Evolutionary conservation across 2,797 vertebrate species (phyloP).

Genomic region (Oryzias sinensis): DNA sequence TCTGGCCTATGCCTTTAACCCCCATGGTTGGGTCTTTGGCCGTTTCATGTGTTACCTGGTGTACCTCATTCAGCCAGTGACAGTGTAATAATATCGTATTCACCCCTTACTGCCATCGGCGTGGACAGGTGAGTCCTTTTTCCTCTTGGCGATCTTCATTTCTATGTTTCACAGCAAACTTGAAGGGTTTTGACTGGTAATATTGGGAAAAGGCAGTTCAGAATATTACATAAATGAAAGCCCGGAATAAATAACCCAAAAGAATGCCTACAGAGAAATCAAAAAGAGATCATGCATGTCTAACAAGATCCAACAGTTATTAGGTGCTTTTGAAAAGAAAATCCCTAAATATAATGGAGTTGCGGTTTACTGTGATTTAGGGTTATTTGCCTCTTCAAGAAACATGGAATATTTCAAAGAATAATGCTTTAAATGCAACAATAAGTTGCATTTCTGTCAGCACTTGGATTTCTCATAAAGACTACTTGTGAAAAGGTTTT

Average conservation of each 20-base stretch:
- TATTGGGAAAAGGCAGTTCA: neutral
- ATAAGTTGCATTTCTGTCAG: neutral
- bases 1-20: conserved; percentile 87
- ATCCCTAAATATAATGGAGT: no score
- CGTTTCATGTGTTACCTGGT: conserved; percentile 88
- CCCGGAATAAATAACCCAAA: neutral
- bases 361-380: neutral
- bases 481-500: neutral
- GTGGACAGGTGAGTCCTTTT: conserved; percentile 82
- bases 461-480: neutral
- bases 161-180: neutral
- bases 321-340: no score
- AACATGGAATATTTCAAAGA: neutral
- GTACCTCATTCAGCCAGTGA: conserved; percentile 89
- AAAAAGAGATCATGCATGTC: neutral
- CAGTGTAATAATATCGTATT: conserved; percentile 93
- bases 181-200: neutral
- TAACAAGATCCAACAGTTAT: neutral
- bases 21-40: conserved; percentile 87
- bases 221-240: neutral
- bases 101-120: conserved; percentile 85
- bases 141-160: no score
- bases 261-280: neutral
- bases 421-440: neutral
- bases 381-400: neutral